Conservation (phyloP, 2,113 vertebrate genomes). For the Anarrhichthys ocellatus region DNA sequence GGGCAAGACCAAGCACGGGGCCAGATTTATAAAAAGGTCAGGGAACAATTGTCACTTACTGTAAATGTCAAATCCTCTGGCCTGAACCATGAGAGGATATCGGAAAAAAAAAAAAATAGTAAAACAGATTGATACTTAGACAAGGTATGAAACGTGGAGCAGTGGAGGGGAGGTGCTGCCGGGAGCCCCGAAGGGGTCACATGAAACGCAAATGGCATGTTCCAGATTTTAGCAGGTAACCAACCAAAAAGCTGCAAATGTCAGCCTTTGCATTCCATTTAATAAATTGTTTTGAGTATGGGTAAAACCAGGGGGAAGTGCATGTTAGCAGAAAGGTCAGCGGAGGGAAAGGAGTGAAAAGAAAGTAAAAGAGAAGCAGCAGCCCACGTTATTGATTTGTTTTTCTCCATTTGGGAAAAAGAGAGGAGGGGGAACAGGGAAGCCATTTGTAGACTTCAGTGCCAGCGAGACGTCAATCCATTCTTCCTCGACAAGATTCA, state of each 20-base stretch:
- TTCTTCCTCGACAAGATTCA: slow-evolving; percentile 73
- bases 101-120: slow-evolving; percentile 34
- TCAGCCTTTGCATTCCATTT: slow-evolving; percentile 76
- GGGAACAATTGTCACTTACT: slow-evolving; percentile 75
- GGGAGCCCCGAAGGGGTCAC: slow-evolving; percentile 36
- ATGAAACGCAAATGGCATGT: slow-evolving; percentile 64
- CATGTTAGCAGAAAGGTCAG: slow-evolving; percentile 75
- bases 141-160: slow-evolving; percentile 39
- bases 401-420: slow-evolving; percentile 61
- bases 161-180: not conserved
- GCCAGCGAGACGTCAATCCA: slow-evolving; percentile 70
- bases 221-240: slow-evolving; percentile 57
- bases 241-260: slow-evolving; percentile 68
- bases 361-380: slow-evolving; percentile 57
- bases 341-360: slow-evolving; percentile 47
- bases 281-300: slow-evolving; percentile 57
- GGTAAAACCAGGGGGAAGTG: slow-evolving; percentile 61
- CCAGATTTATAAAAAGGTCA: slow-evolving; percentile 79
- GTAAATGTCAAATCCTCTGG: slow-evolving; percentile 79
- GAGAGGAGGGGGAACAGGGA: slow-evolving; percentile 23
- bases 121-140: slow-evolving; percentile 63
- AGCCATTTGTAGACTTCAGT: slow-evolving; percentile 74
- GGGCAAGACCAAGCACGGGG: slow-evolving; percentile 42
- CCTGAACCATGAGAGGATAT: slow-evolving; percentile 58
- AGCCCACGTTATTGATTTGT: slow-evolving; percentile 75